These are phyloP conservation scores for Coturnix japonica DNA, from an alignment of 2,113 vertebrate genomes.

Conservation along the genomic window DNA sequence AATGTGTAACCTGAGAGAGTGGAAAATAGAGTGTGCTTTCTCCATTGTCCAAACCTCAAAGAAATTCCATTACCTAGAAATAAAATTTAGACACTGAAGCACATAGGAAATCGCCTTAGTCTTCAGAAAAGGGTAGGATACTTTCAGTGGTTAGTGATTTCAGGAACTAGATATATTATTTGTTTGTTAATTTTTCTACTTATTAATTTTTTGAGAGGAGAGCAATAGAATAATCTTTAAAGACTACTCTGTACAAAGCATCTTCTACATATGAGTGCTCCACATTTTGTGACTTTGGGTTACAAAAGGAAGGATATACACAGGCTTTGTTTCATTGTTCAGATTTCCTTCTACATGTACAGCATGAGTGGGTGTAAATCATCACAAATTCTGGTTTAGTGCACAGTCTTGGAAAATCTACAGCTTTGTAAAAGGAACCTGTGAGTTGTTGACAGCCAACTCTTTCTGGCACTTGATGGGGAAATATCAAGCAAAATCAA, in stretches of 20 bases:
- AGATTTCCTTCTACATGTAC: slow-evolving; percentile 43
- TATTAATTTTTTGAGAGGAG: not conserved
- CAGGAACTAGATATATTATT: not conserved
- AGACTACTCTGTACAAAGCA: not conserved
- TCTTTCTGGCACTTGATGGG: slow-evolving; percentile 40
- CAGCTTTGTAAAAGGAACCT: slow-evolving; percentile 59
- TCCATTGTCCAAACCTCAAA: not conserved
- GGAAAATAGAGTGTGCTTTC: not conserved
- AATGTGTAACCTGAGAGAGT: not conserved
- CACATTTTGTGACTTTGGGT: not conserved
- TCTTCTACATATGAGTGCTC: not conserved
- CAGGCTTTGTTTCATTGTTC: slow-evolving; percentile 34
- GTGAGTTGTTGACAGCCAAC: slow-evolving; percentile 18
- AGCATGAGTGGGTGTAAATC: slow-evolving; percentile 50
- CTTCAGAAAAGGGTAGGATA: not conserved
- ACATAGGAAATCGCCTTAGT: not conserved
- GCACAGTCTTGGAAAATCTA: slow-evolving; percentile 34
- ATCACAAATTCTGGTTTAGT: slow-evolving; percentile 54
- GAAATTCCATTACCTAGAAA: not conserved
- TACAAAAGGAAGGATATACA: not conserved
- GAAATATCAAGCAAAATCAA: slow-evolving; percentile 43
- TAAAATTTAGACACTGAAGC: not conserved
- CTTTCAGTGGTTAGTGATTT: not conserved
- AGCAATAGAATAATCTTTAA: not conserved
- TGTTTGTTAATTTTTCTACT: not conserved